phyloP scores from a whole-genome alignment of 1,140 invertebrate genomes.

The Drosophila sucinea region DNA sequence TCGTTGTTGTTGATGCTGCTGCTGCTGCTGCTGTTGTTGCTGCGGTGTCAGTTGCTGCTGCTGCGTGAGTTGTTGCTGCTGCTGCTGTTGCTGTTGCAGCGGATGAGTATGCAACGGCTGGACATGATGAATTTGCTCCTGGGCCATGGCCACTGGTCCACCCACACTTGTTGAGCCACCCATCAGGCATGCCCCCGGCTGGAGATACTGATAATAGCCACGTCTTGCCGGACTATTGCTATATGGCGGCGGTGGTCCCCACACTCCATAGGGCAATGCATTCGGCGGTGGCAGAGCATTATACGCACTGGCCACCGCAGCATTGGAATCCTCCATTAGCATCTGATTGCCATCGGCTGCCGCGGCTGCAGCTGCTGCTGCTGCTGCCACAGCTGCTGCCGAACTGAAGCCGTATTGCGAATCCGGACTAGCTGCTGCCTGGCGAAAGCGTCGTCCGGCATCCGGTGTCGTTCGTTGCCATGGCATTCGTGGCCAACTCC shows the following conservation, averaged over 20 bases:
- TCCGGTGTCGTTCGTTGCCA: slow-evolving; percentile 83
- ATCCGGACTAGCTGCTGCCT: slow-evolving; percentile 85
- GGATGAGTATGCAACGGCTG: slow-evolving; percentile 29
- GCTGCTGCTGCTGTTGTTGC: slow-evolving; percentile 37
- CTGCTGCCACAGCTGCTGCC: slow-evolving; percentile 60
- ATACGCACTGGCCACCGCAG: slow-evolving; percentile 34
- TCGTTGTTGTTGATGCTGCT: slow-evolving; percentile 43
- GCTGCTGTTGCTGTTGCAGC: slow-evolving; percentile 19
- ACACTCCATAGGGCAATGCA: slow-evolving; percentile 84
- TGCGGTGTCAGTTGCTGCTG: slow-evolving; percentile 17
- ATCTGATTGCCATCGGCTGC: slow-evolving; percentile 63
- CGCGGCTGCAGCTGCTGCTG: neutral
- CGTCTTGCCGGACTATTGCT: slow-evolving; percentile 87
- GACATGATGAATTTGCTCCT: slow-evolving; percentile 52
- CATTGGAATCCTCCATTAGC: slow-evolving; percentile 56
- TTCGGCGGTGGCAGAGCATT: slow-evolving; percentile 62
- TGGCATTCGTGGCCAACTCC: slow-evolving; percentile 85
- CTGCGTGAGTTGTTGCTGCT: slow-evolving; percentile 5
- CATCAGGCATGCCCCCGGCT: slow-evolving; percentile 58
- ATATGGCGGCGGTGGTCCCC: slow-evolving; percentile 90
- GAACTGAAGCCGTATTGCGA: slow-evolving; percentile 87
- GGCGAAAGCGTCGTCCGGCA: slow-evolving; percentile 67
- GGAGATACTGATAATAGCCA: slow-evolving; percentile 82
- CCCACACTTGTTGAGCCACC: slow-evolving; percentile 13
- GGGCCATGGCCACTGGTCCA: slow-evolving; percentile 33